Evolutionary conservation across 2,888 invertebrate species (phyloP), one percentile per base, ranked within the genome.

Genomic region (Amblyteles armatorius): DNA sequence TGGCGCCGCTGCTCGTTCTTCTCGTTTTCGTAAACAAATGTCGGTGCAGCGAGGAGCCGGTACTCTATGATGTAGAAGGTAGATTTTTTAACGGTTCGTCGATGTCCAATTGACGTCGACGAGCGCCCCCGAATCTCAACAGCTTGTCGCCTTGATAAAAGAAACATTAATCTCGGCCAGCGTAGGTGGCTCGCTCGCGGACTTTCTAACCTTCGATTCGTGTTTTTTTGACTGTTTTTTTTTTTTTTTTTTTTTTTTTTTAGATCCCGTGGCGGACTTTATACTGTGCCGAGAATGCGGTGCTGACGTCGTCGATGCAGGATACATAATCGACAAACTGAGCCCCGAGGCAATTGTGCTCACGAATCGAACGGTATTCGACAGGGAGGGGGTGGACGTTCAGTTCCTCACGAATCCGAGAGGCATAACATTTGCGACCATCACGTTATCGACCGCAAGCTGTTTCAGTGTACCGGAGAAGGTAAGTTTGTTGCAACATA

Each of bases 251-350:
- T n/a, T n/a, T n/a, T n/a, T 9, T 65, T n/a, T 40, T n/a, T 63
- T 19, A 55, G 69, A 63, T 74, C 76, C 76, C 29, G 71, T 52
- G 6, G 50, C 69, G 95, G 95, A 96, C 92, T 92, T 94, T 87
- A 92, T 96, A 72, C 90, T 96, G 44, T 96, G 96, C 90, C 95
- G 95, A 36, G 94, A 94, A 91, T 96, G 96, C 91, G 96, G 96
- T 22, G 94, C 94, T 87, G 95, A 96, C 91, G 93, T 95, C 86
- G 95, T 95, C 1, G 95, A 95, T 88, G 94, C 95, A 19, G 92
- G 94, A 92, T 95, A 95, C 89, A 90, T 96, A 87, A 94, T 95
- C 73, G 95, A 93, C 89, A 94, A 95, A 90, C 88, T 93, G 79
- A 95, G 95, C 89, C 95, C 95, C 26, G 94, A 95, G 52, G 94